phyloP scores from a whole-genome alignment of 2,888 invertebrate species.

The Andrena camellia region DNA sequence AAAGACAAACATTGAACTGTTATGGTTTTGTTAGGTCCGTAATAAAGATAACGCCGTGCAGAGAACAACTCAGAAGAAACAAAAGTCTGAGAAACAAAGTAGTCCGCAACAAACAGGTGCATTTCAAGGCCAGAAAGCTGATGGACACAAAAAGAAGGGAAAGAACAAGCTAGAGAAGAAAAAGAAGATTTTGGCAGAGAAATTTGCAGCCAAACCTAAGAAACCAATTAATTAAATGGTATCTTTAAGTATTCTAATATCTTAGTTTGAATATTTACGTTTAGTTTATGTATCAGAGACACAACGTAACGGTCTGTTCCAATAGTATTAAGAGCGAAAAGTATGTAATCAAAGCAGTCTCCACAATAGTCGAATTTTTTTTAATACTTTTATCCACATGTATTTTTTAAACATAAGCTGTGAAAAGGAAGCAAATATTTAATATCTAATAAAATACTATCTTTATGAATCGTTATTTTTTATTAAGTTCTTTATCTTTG shows the following conservation, averaged over 20 bases:
- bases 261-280: not conserved
- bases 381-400: conserved; percentile 6
- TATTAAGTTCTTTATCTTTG: conserved; percentile 86
- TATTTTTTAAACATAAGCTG: conserved; percentile 32
- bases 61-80: conserved; percentile 11
- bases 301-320: not conserved
- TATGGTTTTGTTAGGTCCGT: conserved; percentile 32
- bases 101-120: conserved; percentile 42
- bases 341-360: conserved; percentile 2
- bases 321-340: not conserved
- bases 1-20: not conserved
- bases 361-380: not conserved
- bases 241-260: not conserved
- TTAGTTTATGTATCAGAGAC: conserved; percentile 14
- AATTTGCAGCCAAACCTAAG: conserved; percentile 84
- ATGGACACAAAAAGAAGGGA: conserved; percentile 87
- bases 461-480: conserved; percentile 56
- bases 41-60: conserved; percentile 36
- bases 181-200: conserved; percentile 87
- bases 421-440: conserved; percentile 40
- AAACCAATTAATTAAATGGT: conserved; percentile 59
- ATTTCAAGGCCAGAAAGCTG: conserved; percentile 87
- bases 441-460: conserved; percentile 57
- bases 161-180: conserved; percentile 86
- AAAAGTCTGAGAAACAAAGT: conserved; percentile 2